These are phyloP conservation scores for Protobothrops flavoviridis DNA, from an alignment of 2,113 vertebrate species.

Conservation along the genomic window DNA sequence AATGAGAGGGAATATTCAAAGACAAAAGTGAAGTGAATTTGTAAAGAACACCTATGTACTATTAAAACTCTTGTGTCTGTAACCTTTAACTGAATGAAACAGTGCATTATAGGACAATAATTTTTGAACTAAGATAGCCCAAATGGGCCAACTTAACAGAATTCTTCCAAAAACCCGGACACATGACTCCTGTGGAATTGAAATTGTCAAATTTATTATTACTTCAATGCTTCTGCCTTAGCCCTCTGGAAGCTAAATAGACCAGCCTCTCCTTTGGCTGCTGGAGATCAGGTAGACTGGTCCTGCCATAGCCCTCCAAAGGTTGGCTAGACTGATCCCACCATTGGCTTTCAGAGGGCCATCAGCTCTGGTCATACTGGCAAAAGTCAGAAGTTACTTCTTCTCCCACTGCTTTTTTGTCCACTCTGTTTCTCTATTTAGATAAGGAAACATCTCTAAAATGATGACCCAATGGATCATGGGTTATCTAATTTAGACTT, in stretches of 20 bases:
- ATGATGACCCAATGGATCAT: background rate
- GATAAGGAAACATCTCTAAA: background rate
- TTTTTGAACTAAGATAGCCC: background rate
- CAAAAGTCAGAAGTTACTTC: background rate
- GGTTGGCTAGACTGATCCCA: background rate
- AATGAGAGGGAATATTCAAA: background rate
- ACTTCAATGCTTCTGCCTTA: background rate
- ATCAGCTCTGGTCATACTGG: background rate
- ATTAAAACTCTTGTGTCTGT: background rate
- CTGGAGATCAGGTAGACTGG: no score
- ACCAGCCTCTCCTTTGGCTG: no score
- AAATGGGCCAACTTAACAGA: background rate
- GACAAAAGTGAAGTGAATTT: background rate
- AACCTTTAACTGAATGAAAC: background rate
- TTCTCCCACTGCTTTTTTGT: background rate
- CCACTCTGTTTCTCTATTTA: background rate
- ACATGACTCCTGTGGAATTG: background rate
- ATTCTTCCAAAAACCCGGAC: background rate
- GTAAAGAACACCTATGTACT: background rate
- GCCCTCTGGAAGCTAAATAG: no score
- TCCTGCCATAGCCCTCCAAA: background rate
- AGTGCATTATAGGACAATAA: background rate
- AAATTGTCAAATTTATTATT: background rate
- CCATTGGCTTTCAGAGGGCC: background rate
- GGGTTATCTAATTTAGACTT: background rate